Evolutionary conservation across 2,797 vertebrate species (phyloP).

Genomic region (Nyctalus aviator): DNA sequence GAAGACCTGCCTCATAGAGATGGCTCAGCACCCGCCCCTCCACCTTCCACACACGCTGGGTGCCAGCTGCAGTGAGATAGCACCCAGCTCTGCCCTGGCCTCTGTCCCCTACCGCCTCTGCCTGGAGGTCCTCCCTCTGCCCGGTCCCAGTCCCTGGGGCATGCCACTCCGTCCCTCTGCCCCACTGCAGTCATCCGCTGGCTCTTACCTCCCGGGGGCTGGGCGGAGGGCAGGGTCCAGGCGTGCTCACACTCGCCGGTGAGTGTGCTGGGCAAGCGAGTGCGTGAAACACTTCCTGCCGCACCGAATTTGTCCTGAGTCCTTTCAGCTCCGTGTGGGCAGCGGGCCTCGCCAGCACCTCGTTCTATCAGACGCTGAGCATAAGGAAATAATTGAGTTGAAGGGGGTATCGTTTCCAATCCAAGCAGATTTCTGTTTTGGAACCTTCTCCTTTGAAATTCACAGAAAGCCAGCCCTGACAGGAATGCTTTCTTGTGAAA

Average conservation of each 20-base stretch:
- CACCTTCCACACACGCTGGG: background rate
- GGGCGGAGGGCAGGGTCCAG: background rate
- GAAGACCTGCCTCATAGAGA: background rate
- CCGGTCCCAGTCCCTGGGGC: background rate
- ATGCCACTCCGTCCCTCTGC: background rate
- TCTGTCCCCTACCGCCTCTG: background rate
- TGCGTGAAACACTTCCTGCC: background rate
- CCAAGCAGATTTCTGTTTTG: slow-evolving; percentile 72
- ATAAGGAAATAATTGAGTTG: slow-evolving; percentile 73
- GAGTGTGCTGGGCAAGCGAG: background rate
- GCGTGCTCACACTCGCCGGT: background rate
- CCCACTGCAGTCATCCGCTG: background rate
- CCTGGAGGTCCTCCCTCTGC: background rate
- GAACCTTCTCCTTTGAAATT: slow-evolving; percentile 64
- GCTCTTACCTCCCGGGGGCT: background rate
- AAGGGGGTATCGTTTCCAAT: slow-evolving; percentile 75
- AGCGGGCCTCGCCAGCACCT: background rate
- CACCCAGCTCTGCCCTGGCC: too few species aligned
- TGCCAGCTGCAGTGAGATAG: background rate
- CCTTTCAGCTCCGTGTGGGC: background rate
- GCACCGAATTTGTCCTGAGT: background rate
- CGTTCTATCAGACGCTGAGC: slow-evolving; percentile 59
- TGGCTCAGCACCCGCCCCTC: background rate
- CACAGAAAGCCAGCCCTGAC: slow-evolving; percentile 50
- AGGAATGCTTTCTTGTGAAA: slow-evolving; percentile 59